phyloP scores from a whole-genome alignment of 2,797 vertebrate genomes.

The Acipenser transmontanus region DNA sequence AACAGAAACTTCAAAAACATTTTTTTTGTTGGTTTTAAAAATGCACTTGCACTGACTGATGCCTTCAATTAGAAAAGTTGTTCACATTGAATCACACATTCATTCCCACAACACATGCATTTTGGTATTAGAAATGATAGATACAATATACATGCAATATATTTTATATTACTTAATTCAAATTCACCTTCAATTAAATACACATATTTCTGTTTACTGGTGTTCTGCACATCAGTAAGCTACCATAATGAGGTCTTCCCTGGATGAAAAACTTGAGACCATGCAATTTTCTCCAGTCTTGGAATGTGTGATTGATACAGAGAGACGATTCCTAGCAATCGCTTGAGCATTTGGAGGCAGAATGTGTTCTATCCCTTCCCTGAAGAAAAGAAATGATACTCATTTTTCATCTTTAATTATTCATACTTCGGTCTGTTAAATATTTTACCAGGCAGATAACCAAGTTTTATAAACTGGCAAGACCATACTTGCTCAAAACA shows the following conservation, averaged over 20 bases:
- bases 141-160: too few relatives aligned
- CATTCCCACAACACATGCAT: too few relatives aligned
- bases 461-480: constrained; percentile 1
- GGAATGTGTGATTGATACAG: constrained; percentile 74
- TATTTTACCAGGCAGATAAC: constrained; percentile 13
- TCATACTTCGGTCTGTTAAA: constrained; percentile 22
- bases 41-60: too few relatives aligned
- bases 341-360: constrained; percentile 74
- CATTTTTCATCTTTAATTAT: constrained; percentile 43
- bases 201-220: background rate
- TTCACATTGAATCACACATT: too few relatives aligned
- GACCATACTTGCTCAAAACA: background rate
- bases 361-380: constrained; percentile 72
- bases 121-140: too few relatives aligned
- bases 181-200: background rate
- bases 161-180: too few relatives aligned
- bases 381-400: constrained; percentile 40
- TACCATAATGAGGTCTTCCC: constrained; percentile 83
- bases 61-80: too few relatives aligned
- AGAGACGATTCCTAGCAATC: constrained; percentile 65
- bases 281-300: constrained; percentile 62
- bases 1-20: too few relatives aligned
- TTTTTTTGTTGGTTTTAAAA: too few relatives aligned
- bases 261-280: constrained; percentile 70
- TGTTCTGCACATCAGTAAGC: background rate